Conservation (phyloP, 1,140 invertebrate genomes). For the Drosophila repletoides region DNA sequence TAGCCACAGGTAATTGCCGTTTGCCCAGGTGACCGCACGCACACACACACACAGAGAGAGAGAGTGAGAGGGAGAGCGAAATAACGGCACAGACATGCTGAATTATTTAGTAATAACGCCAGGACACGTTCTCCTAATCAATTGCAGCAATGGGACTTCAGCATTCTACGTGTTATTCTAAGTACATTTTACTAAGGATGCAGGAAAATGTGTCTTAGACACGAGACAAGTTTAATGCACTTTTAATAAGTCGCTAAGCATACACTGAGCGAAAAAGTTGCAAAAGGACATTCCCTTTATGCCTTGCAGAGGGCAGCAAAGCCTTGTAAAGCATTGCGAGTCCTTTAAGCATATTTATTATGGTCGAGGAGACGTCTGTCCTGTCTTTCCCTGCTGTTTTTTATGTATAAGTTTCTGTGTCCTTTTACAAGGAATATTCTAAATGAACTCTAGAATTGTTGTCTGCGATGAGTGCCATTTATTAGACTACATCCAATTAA, state of each 20-base stretch:
- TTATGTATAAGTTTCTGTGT: too few species aligned
- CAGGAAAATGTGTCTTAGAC: slow-evolving; percentile 6
- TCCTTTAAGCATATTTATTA: too few species aligned
- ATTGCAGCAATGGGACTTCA: slow-evolving; percentile 55
- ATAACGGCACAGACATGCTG: slow-evolving; percentile 45
- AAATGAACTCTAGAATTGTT: too few species aligned
- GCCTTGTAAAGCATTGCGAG: too few species aligned
- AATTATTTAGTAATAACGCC: slow-evolving; percentile 65
- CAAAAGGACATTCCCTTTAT: too few species aligned
- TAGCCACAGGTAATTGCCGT: slow-evolving; percentile 37
- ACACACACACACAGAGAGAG: not conserved
- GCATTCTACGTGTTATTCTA: slow-evolving; percentile 13
- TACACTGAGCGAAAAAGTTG: not conserved
- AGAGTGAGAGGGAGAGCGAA: not conserved
- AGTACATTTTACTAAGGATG: too few species aligned
- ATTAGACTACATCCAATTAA: too few species aligned
- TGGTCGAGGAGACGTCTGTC: too few species aligned
- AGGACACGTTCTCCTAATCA: slow-evolving; percentile 71
- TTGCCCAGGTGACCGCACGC: slow-evolving; percentile 37
- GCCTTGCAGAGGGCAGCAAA: too few species aligned
- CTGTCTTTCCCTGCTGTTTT: too few species aligned
- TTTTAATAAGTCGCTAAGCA: slow-evolving; percentile 58
- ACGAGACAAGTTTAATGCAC: slow-evolving; percentile 66
- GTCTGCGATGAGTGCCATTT: too few species aligned
- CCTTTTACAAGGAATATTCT: too few species aligned